phyloP scores from a whole-genome alignment of 1,140 invertebrate species.

The Pteromalus puparum region DNA sequence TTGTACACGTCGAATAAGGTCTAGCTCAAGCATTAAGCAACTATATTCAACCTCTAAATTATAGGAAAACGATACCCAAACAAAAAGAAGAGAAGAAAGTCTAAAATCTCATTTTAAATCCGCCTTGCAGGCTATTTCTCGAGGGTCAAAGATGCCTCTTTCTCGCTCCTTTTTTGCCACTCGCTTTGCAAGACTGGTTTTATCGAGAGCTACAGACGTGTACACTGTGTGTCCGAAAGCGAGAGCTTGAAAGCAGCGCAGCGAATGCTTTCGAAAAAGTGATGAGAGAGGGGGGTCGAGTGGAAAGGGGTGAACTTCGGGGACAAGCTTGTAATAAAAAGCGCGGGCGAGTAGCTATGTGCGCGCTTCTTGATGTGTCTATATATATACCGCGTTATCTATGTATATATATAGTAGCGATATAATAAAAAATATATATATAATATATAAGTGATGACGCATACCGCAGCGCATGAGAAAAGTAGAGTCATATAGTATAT shows the following conservation, averaged over 20 bases:
- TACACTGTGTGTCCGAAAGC: background rate
- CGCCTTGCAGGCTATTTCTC: background rate
- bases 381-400: no score
- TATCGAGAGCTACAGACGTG: background rate
- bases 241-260: conserved; percentile 2
- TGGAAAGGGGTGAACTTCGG: background rate
- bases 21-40: background rate
- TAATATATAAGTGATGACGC: background rate
- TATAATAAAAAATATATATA: background rate
- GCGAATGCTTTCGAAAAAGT: conserved; percentile 20
- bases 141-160: background rate
- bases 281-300: background rate
- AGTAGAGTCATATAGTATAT: background rate
- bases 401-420: no score
- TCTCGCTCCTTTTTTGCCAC: background rate
- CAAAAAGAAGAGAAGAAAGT: background rate
- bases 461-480: conserved; percentile 16
- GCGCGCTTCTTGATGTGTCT: background rate
- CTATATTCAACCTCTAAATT: background rate
- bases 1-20: background rate
- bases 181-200: background rate
- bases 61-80: background rate
- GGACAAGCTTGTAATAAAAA: conserved; percentile 22
- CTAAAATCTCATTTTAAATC: background rate
- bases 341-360: background rate